Conservation (phyloP, 2,113 vertebrate genomes). For the Pollachius pollachius region DNA sequence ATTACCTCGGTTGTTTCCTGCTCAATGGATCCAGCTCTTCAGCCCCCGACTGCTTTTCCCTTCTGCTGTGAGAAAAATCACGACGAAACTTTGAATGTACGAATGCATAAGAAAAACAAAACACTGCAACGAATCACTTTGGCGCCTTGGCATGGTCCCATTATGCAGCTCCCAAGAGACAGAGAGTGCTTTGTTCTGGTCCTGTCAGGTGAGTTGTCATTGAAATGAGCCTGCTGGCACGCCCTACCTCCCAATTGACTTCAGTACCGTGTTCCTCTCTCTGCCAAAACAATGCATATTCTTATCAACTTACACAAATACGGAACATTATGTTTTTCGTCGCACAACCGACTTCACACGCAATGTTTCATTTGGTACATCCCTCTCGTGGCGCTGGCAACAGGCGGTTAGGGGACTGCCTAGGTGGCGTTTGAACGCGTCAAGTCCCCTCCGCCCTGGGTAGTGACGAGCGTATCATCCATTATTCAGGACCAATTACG, state of each 20-base stretch:
- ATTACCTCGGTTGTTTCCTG: neutral
- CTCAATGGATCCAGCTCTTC: neutral
- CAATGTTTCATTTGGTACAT: no score
- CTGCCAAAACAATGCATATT: neutral
- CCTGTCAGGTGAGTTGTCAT: neutral
- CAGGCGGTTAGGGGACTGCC: no score
- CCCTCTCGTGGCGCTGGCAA: no score
- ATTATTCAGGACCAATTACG: constrained; percentile 38
- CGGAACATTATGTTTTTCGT: no score
- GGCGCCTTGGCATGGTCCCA: no score
- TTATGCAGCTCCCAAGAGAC: neutral
- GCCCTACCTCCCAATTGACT: neutral
- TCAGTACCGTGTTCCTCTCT: no score
- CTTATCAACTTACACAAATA: no score
- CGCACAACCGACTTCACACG: no score
- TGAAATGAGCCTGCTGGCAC: constrained; percentile 4
- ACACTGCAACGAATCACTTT: no score
- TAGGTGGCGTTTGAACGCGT: no score
- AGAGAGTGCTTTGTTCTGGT: constrained; percentile 2
- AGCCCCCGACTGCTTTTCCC: neutral
- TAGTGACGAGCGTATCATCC: neutral
- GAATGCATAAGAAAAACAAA: neutral
- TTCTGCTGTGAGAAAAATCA: constrained; percentile 1
- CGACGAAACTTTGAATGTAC: constrained; percentile 9
- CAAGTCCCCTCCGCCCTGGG: no score